Percentiles rank a stretch among this genome's conserved stretches.
phyloP scores from a whole-genome alignment of 92 coral and sea anemone species.

The Porites cylindrica region DNA sequence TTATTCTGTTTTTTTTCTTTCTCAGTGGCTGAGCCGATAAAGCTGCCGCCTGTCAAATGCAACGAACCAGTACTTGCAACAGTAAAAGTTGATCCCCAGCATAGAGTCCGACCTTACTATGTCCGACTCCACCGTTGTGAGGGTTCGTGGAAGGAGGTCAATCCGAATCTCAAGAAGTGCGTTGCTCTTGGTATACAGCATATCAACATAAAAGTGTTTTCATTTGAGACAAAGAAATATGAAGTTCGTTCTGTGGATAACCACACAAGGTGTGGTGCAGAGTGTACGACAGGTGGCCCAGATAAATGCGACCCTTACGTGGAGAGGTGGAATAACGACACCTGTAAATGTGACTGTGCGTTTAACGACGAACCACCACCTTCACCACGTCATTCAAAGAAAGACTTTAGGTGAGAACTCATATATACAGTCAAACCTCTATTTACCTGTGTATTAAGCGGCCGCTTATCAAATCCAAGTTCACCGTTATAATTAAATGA shows the following conservation, averaged over 20 bases:
- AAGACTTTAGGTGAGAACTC: slow-evolving; percentile 15
- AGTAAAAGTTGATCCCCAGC: slow-evolving; percentile 65
- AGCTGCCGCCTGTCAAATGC: background rate
- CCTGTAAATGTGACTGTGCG: slow-evolving; percentile 48
- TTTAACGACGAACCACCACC: slow-evolving; percentile 27
- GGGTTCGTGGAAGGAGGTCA: slow-evolving; percentile 53
- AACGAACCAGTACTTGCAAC: slow-evolving; percentile 58
- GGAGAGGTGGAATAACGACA: slow-evolving; percentile 14
- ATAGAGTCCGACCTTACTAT: slow-evolving; percentile 63
- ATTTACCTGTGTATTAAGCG: too few relatives aligned
- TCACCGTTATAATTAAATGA: too few relatives aligned
- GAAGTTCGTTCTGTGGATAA: background rate
- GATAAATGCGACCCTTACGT: slow-evolving; percentile 10
- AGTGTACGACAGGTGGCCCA: slow-evolving; percentile 40
- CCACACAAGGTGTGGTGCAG: slow-evolving; percentile 57
- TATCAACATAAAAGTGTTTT: background rate
- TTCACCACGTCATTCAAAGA: background rate
- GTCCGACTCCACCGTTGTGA: slow-evolving; percentile 74
- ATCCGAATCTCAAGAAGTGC: slow-evolving; percentile 65
- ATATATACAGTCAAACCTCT: background rate
- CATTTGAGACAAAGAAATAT: background rate
- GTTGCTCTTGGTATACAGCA: background rate
- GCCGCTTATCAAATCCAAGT: too few relatives aligned
- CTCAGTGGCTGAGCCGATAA: background rate
- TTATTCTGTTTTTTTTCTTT: background rate